A percentile compares a stretch with the other conserved stretches of the same genome.
These are phyloP conservation scores for Andricus quercusramuli DNA, from an alignment of 2,888 invertebrate genomes.

Conservation along the genomic window DNA sequence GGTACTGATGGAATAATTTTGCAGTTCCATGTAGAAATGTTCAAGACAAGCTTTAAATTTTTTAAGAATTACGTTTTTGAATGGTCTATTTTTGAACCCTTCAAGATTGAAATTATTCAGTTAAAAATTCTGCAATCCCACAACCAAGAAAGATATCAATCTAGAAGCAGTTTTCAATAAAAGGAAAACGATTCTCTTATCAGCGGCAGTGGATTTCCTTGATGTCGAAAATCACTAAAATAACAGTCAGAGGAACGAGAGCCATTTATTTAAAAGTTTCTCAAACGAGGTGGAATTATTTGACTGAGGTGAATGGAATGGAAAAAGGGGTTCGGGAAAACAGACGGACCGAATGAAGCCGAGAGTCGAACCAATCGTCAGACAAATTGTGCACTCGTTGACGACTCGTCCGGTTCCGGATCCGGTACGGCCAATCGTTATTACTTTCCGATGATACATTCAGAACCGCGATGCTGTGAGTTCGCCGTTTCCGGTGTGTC, in stretches of 20 bases:
- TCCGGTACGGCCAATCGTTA: slow-evolving; percentile 68
- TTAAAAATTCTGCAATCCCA: no score
- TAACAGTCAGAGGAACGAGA: neutral
- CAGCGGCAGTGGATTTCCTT: neutral
- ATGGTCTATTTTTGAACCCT: no score
- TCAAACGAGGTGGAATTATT: slow-evolving; percentile 24
- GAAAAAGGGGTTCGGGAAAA: slow-evolving; percentile 45
- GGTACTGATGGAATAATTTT: no score
- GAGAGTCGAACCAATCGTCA: slow-evolving; percentile 61
- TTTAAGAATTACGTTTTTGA: no score
- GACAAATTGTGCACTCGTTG: slow-evolving; percentile 72
- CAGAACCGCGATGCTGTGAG: slow-evolving; percentile 46
- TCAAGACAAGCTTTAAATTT: no score
- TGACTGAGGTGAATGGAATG: slow-evolving; percentile 31
- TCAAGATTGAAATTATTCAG: no score
- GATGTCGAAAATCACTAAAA: neutral
- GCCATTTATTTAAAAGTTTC: slow-evolving; percentile 21
- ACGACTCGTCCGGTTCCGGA: slow-evolving; percentile 70
- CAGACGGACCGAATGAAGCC: slow-evolving; percentile 58
- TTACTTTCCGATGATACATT: slow-evolving; percentile 61
- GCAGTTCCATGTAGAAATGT: no score
- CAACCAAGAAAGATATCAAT: neutral
- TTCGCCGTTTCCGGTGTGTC: slow-evolving; percentile 36
- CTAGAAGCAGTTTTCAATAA: neutral
- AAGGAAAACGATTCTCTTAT: neutral